Base-by-base conservation (phyloP, 2,888 invertebrate species). In the Deroplatys truncata region DNA sequence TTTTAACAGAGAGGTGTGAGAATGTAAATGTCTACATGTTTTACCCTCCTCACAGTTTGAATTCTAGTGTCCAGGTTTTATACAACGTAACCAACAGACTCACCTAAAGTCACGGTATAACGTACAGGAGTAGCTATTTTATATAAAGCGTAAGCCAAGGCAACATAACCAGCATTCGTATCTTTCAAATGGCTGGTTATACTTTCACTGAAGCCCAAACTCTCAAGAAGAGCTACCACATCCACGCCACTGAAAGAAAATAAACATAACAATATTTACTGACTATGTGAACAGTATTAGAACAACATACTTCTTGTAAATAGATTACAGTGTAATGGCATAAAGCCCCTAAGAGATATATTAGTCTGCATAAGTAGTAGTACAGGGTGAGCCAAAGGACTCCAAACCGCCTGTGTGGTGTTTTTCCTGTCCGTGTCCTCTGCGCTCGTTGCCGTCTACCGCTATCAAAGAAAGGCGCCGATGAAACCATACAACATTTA, bases 101-200 rank as follows among this genome's bases (percentile, higher is more conserved):
- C 94, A 97, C 97, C 98, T 92, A 99, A 93, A 87, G 99, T 99
- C 1, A 98, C 96, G n/a, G 98, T 97, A 93, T 99, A 99, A 91
- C 99, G 95, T 25, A 97, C 93, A 5, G 99, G 99, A 15, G 98
- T 98, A 49, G 96, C 96, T 91, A 99, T 94, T 94, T 99, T 99
- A 93, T 99, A 99, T 92, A 99, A 95, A 84, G 98, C 97, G 94
- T 98, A 98, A 0, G 98, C 96, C 82, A 99, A 94, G 15, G 99
- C 99, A 92, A 98, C 94, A 93, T 98, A 97, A 20, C 99, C 99
- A 93, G 98, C 97, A 92, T 95, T 95, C 0, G 98, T 97, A 91
- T 96, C 96, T 92, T 95, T 95, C 88, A 99, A 93, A 89, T 97
- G 97, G 89, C 96, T 95, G 89, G 98, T 94, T 85, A 98, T 94